Conservation (phyloP, 2,113 vertebrate genomes). For the Gopherus evgoodei region DNA sequence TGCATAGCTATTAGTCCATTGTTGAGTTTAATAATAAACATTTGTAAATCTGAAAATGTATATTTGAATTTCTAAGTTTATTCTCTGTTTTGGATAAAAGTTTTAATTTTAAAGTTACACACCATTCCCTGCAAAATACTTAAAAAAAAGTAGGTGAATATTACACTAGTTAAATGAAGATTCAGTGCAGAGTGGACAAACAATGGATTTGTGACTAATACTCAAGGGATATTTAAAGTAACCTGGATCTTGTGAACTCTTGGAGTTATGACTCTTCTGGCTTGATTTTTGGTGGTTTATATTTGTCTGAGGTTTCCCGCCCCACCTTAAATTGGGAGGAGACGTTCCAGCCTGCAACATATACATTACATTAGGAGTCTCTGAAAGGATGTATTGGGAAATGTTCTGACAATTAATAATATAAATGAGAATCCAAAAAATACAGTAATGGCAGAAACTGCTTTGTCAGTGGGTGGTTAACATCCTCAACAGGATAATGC, state of each 20-base stretch:
- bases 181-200: neutral
- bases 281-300: neutral
- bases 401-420: neutral
- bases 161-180: neutral
- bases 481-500: neutral
- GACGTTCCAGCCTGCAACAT: neutral
- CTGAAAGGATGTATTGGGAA: neutral
- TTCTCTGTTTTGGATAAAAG: neutral
- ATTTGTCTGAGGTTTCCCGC: neutral
- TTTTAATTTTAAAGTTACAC: neutral
- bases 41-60: neutral
- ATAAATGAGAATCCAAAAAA: neutral
- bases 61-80: neutral
- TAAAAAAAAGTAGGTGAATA: neutral
- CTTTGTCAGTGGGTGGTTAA: neutral
- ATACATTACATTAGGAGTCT: neutral
- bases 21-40: neutral
- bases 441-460: neutral
- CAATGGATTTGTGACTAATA: neutral
- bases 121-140: neutral
- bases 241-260: neutral
- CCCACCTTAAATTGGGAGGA: neutral
- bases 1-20: neutral
- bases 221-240: neutral
- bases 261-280: accelerated